Base-by-base conservation (phyloP, 2,888 invertebrate genomes). In the Dasysyrphus tricinctus region DNA sequence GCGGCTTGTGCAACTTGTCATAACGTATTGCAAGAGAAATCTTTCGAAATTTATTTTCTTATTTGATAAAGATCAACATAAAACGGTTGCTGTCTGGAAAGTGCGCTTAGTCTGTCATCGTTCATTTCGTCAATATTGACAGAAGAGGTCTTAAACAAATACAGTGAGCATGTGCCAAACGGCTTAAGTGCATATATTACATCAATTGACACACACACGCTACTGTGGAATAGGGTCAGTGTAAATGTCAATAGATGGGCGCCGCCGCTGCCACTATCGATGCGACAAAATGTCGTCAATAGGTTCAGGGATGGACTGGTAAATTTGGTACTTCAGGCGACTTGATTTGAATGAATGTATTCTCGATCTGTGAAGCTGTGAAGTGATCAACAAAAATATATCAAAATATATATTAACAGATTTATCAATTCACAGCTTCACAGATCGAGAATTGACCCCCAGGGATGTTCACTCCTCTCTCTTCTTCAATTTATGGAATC, bases 151-250 rank as follows among this genome's bases (percentile, higher is more conserved):
- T 63, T 63, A 11, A 44, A 32, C 16, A 63, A 63, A 63, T 44
- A 47, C 32, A 3, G 9, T 44, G 11, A 44, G 44, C 44, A 44
- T 63, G 16, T n/a, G 32, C 11, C 63, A 29, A 39, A 16, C 16
- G 32, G 29, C 32, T 29, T 63, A 37, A 63, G 63, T 63, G 63
- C 29, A 63, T 63, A 63, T 63, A 44, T 63, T 63, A 44, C 63
- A 44, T 63, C 63, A 44, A 63, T 63, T 63, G 44, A 44, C 32
- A 44, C 16, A 63, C n/a, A 44, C 9, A 44, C 8, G 44, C 44
- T 44, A 44, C 61, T 42, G 44, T n/a, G 63, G 16, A 63, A 63
- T 63, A 44, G 44, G 63, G 63, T 63, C 63, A 63, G 63, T 63
- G 14, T 63, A 16, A 32, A 63, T n/a, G 63, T 63, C 44, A 44